Evolutionary conservation across 2,113 vertebrate genomes (phyloP), one percentile per base, ranked within the genome.

Genomic region (Sprattus sprattus): DNA sequence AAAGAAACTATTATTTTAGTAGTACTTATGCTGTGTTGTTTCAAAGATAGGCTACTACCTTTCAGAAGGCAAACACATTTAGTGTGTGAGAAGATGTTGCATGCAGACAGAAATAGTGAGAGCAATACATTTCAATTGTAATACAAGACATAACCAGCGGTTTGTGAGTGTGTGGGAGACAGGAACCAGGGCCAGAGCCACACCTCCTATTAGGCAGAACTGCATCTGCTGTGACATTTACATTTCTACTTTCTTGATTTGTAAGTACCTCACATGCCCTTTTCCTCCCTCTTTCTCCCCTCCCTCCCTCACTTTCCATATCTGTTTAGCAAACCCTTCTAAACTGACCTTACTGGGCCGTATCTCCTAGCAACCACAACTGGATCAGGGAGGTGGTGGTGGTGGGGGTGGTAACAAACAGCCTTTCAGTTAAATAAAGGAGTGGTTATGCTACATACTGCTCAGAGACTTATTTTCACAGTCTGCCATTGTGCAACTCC

Each of bases 401-500:
- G 39, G 39, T 39, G 39, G 88, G 83, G 81, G 45, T 13, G 25
- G 45, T 64, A 85, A 87, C 81, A 67, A 85, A 82, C 88, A 87
- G 71, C 83, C 50, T 75, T 82, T 83, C 85, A 64, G 20, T 78
- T 44, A 16, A 78, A 4, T 32, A 32, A n/a, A n/a, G 15, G 71
- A 78, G 10, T 78, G 71, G 71, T 39, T 39, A 78, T 39, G 3
- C 71, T 32, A 44, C 71, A 44, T 6, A 78, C 28, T 39, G 28
- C 25, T 78, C 71, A 16, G 25, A 15, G 32, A 39, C 71, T 78
- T 60, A 15, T 32, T 49, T 39, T 78, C 71, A 39, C 71, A 78
- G 71, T 78, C 71, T 13, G 3, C 32, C 71, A 49, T 91, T 92
- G 88, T 86, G 89, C 81, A 92, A 91, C 84, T 71, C 25, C 64